Conservation (phyloP, 2,888 invertebrate genomes). For the Euplagia quadripunctaria region DNA sequence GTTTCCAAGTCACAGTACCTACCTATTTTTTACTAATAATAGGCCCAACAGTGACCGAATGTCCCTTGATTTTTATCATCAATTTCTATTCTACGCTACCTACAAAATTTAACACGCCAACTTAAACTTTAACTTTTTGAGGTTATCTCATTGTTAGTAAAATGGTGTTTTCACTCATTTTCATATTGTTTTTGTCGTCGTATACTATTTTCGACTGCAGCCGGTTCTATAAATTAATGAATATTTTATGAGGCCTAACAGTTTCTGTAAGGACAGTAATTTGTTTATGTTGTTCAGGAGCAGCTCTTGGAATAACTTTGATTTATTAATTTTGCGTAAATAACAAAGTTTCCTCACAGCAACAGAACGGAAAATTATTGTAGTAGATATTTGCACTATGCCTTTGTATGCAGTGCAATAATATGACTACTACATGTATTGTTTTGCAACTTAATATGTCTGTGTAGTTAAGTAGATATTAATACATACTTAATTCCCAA, state of each 20-base stretch:
- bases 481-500: background rate
- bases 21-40: background rate
- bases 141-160: background rate
- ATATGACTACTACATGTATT: background rate
- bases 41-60: background rate
- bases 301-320: background rate
- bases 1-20: background rate
- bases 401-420: background rate
- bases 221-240: conserved; percentile 29
- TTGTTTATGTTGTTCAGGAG: background rate
- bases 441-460: background rate
- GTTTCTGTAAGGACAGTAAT: conserved; percentile 17
- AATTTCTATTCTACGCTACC: background rate
- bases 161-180: background rate
- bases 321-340: background rate
- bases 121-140: background rate
- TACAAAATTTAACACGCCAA: background rate
- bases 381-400: background rate
- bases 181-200: conserved; percentile 3
- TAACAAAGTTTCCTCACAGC: background rate
- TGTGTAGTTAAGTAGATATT: background rate
- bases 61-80: background rate
- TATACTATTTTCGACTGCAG: background rate
- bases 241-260: conserved; percentile 34
- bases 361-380: background rate